Base-by-base conservation (phyloP, 2,888 invertebrate species). In the Platycheirus rosarum region DNA sequence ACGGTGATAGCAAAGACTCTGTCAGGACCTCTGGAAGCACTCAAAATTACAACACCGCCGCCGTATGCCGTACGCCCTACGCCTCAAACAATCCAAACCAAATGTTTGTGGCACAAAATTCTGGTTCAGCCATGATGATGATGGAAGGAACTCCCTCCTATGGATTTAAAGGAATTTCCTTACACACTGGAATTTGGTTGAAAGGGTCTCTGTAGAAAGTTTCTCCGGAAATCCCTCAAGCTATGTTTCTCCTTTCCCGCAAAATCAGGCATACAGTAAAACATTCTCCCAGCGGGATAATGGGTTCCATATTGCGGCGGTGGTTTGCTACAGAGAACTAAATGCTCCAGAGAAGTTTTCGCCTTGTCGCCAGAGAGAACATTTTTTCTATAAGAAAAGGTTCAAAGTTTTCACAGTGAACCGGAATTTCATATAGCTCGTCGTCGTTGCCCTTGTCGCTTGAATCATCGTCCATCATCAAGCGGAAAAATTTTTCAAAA, bases 141-240 rank as follows among this genome's bases (percentile, higher is more conserved):
- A 57, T 57, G 57, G 57, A 57, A 57, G 57, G 68, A 71, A 82
- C 71, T 62, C 77, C 71, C 71, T 82, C 62, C 66, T 37, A 49
- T 49, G 77, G 62, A 68, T 68, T 82, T 77, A 82, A 82, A 77
- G 73, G 82, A 77, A 82, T 82, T 77, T 82, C 77, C 77, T 82
- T 77, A 77, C 77, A 82, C 71, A 77, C 55, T 82, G 73, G 82
- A 82, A 82, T 82, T 82, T 73, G 77, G 82, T 82, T 82, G 68
- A 82, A 82, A 82, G 63, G 77, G 76, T 82, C 77, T 77, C 77
- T 77, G 49, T 51, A 73, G 71, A 82, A 82, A 82, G 66, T 82
- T 82, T 77, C 63, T 55, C 77, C 82, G 76, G 70, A 82, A 60
- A 82, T 82, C 71, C 77, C 77, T 37, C 68, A 77, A 82, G 82